Evolutionary conservation across 2,888 invertebrate genomes (phyloP), one percentile per base, ranked within the genome.

Genomic region (Pinctada fucata): DNA sequence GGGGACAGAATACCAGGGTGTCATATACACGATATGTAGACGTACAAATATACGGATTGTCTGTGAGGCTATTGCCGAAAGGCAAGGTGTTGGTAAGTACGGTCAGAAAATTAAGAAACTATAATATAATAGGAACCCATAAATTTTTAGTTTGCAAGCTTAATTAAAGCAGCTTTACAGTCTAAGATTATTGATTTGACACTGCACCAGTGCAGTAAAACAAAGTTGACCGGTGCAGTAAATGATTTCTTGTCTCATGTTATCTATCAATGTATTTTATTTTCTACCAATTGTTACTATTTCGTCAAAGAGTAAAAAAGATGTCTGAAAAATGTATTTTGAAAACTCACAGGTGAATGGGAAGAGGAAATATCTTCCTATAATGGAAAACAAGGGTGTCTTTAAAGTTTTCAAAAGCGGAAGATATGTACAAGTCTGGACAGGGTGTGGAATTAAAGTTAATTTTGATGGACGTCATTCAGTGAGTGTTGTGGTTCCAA

Each of bases 1-100:
- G 87, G 3, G 75, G 79, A 6, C 58, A 76, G 6, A 86, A 86
- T 68, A 69, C 70, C 3, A 69, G 65, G 47, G 85, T 87, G 10
- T 82, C 88, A 5, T 87, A 75, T 58, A 82, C 83, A n/a, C 76
- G 82, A 69, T 58, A 74, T 13, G 84, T 85, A n/a, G 76, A 79
- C 49, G 74, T 86, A 5, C 77, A 75, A 72, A 79, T 86, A 52
- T 71, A 77, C 48, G 82, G 80, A 47, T 50, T 69, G 10, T 16
- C 63, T 16, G 31, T 74, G 6, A 3, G 47, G 8, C 13, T 74
- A 31, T 64, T n/a, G 13, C 48, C 48, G 31, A 66, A 66, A 1
- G 65, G 66, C 10, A 16, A 49, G 10, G 16, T 74, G n/a, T 66
- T 74, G n/a, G 74, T 74, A 51, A 74, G 74, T 74, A 58, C 6